phyloP scores from a whole-genome alignment of 1,140 invertebrate species.

The Drosophila persimilis region DNA sequence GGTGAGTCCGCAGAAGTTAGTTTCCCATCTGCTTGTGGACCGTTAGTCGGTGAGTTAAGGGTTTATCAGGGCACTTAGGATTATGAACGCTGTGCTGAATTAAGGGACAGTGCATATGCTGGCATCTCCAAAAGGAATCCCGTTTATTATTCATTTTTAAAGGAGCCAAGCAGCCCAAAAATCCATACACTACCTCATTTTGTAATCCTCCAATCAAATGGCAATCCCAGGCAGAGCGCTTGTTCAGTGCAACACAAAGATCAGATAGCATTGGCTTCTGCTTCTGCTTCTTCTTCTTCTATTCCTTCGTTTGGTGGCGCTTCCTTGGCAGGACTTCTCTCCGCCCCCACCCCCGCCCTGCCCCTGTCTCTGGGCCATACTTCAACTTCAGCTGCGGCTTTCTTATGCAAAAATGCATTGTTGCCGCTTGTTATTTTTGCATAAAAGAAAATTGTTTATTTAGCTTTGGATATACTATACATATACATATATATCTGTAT shows the following conservation, averaged over 20 bases:
- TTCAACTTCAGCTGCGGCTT: slow-evolving; percentile 72
- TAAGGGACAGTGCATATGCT: not conserved
- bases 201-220: slow-evolving; percentile 41
- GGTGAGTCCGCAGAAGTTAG: too few relatives aligned
- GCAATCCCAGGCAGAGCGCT: slow-evolving; percentile 34
- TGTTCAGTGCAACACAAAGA: slow-evolving; percentile 36
- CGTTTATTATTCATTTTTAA: too few relatives aligned
- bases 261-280: slow-evolving; percentile 41
- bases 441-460: slow-evolving; percentile 81
- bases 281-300: not conserved
- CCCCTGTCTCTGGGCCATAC: slow-evolving; percentile 42
- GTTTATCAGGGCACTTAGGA: slow-evolving; percentile 10
- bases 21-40: not conserved
- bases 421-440: slow-evolving; percentile 75
- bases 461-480: slow-evolving; percentile 42
- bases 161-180: too few relatives aligned
- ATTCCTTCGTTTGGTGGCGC: slow-evolving; percentile 12
- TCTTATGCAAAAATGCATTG: slow-evolving; percentile 76
- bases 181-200: too few relatives aligned
- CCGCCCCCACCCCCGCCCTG: too few relatives aligned
- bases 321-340: slow-evolving; percentile 22
- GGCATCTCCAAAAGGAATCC: too few relatives aligned
- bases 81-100: not conserved
- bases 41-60: not conserved
- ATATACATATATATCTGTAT: too few relatives aligned